Conservation (phyloP, 2,888 invertebrate genomes). For the Thera britannica region DNA sequence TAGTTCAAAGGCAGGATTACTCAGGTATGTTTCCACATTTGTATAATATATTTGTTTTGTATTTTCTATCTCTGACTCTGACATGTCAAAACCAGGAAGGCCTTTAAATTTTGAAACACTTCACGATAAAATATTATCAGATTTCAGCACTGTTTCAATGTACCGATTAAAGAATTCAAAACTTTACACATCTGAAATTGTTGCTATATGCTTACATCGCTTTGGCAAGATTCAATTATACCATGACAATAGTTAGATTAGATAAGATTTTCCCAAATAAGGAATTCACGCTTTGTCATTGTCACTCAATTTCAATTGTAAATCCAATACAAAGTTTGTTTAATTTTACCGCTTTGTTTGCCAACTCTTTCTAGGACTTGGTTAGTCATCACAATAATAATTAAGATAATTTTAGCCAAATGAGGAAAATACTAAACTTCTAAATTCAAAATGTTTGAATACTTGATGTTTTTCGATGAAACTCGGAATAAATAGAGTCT, state of each 20-base stretch:
- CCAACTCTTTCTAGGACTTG: not conserved
- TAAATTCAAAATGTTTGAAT: no score
- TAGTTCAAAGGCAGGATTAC: no score
- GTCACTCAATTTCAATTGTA: constrained; percentile 5
- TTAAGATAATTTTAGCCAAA: not conserved
- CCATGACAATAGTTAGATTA: not conserved
- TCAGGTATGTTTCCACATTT: no score
- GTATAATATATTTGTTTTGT: no score
- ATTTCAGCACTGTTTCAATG: no score
- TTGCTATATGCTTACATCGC: not conserved
- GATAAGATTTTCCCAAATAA: not conserved
- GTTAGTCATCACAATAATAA: not conserved
- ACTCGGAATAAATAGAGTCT: not conserved
- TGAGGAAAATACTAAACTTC: not conserved
- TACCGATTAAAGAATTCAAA: not conserved
- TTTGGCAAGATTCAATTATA: not conserved
- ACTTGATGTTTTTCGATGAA: not conserved
- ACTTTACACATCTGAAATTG: not conserved
- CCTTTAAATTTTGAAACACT: no score
- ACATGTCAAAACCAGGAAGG: no score
- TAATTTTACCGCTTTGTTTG: constrained; percentile 10
- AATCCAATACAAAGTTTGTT: not conserved
- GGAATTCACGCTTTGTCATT: constrained; percentile 5
- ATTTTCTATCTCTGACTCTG: not conserved
- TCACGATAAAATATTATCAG: no score